phyloP scores from a whole-genome alignment of 2,113 vertebrate genomes.

The Pardalotus punctatus region DNA sequence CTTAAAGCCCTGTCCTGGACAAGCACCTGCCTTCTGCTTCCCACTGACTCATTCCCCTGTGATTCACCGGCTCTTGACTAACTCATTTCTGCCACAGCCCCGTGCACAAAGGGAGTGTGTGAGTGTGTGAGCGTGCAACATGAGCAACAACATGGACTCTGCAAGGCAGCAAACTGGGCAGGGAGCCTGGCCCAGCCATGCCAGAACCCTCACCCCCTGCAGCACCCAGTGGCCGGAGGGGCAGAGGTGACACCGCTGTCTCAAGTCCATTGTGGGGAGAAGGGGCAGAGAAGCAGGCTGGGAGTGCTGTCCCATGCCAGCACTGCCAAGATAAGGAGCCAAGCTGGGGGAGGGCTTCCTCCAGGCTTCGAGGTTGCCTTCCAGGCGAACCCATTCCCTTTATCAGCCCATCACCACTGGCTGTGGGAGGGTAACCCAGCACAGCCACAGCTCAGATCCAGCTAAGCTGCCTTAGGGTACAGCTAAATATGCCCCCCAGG shows the following conservation, averaged over 20 bases:
- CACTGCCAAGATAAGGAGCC: not conserved
- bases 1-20: not conserved
- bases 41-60: not conserved
- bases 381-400: not conserved
- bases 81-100: not conserved
- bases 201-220: fast-evolving
- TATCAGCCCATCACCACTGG: not conserved
- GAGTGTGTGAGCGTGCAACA: not conserved
- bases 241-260: not conserved
- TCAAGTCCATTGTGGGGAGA: not conserved
- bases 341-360: not conserved
- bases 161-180: not conserved
- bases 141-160: not conserved
- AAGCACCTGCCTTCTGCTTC: not conserved
- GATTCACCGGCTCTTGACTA: not conserved
- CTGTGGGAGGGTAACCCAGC: not conserved
- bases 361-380: not conserved
- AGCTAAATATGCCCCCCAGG: not conserved
- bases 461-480: not conserved
- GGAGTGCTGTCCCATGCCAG: not conserved
- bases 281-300: not conserved
- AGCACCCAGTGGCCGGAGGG: not conserved
- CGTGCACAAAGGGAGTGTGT: fast-evolving
- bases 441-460: not conserved
- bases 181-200: not conserved